phyloP scores from a whole-genome alignment of 2,888 invertebrate species.

The Carterocephalus palaemon region DNA sequence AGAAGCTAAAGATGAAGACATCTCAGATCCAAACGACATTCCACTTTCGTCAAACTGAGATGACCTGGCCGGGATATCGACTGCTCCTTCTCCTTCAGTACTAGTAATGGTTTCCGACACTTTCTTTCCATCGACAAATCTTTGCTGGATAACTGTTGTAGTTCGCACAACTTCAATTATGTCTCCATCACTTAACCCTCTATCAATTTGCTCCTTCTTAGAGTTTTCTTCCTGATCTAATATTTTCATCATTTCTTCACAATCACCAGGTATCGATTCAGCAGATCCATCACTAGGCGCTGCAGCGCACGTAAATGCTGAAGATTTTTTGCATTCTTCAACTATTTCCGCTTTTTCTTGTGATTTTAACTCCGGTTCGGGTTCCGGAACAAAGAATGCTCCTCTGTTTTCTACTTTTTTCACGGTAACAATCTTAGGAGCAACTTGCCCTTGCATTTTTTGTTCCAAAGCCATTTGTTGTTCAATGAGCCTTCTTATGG shows the following conservation, averaged over 20 bases:
- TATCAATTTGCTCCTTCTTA: constrained; percentile 43
- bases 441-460: constrained; percentile 56
- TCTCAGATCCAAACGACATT: constrained; percentile 71
- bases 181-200: constrained; percentile 54
- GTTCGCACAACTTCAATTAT: constrained; percentile 67
- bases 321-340: constrained; percentile 66
- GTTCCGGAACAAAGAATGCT: constrained; percentile 69
- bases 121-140: constrained; percentile 71
- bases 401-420: constrained; percentile 72
- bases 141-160: constrained; percentile 69
- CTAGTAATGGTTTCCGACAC: constrained; percentile 67
- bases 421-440: constrained; percentile 67
- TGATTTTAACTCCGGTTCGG: constrained; percentile 45
- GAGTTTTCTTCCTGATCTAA: constrained; percentile 74
- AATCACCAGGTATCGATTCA: constrained; percentile 79
- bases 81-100: constrained; percentile 62
- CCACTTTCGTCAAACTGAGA: constrained; percentile 58
- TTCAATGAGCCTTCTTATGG: constrained; percentile 70
- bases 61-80: constrained; percentile 66
- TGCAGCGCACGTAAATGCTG: constrained; percentile 69
- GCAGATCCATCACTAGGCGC: constrained; percentile 72
- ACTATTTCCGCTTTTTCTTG: constrained; percentile 41
- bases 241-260: constrained; percentile 79
- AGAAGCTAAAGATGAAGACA: constrained; percentile 73
- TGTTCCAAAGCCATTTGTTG: constrained; percentile 72